Conservation (phyloP, 2,113 vertebrate genomes). For the Menidia beryllina region DNA sequence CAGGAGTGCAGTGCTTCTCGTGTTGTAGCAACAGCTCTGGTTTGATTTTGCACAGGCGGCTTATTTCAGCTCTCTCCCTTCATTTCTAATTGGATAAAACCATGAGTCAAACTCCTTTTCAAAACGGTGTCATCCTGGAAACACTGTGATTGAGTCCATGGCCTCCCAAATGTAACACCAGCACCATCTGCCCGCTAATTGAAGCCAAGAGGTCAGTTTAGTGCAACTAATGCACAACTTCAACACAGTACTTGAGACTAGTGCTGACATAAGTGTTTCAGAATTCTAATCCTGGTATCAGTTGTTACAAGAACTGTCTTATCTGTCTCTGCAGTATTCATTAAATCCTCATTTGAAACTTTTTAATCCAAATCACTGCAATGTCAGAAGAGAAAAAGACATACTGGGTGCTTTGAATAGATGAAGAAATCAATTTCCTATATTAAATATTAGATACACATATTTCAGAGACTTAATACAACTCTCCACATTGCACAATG, state of each 20-base stretch:
- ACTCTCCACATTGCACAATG: too few relatives aligned
- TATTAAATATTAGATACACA: constrained; percentile 41
- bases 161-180: constrained; percentile 23
- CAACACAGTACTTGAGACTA: constrained; percentile 10
- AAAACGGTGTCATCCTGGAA: constrained; percentile 33
- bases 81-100: constrained; percentile 30
- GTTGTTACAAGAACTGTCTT: constrained; percentile 37
- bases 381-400: not conserved
- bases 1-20: constrained; percentile 36
- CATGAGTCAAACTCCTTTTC: constrained; percentile 18
- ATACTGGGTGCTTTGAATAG: constrained; percentile 37
- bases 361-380: not conserved
- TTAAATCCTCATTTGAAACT: constrained; percentile 16
- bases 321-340: constrained; percentile 39
- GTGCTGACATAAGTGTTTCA: constrained; percentile 36
- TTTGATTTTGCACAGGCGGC: constrained; percentile 42
- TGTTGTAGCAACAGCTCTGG: constrained; percentile 39
- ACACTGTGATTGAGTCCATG: not conserved
- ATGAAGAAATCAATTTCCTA: constrained; percentile 36
- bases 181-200: constrained; percentile 34
- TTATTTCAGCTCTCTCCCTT: constrained; percentile 34
- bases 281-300: constrained; percentile 16
- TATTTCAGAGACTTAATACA: too few relatives aligned
- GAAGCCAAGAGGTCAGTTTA: constrained; percentile 24
- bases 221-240: constrained; percentile 31